A percentile compares a stretch with the other conserved stretches of the same genome.
phyloP scores from a whole-genome alignment of 1,140 invertebrate species.

The Calliopsis andreniformis region DNA sequence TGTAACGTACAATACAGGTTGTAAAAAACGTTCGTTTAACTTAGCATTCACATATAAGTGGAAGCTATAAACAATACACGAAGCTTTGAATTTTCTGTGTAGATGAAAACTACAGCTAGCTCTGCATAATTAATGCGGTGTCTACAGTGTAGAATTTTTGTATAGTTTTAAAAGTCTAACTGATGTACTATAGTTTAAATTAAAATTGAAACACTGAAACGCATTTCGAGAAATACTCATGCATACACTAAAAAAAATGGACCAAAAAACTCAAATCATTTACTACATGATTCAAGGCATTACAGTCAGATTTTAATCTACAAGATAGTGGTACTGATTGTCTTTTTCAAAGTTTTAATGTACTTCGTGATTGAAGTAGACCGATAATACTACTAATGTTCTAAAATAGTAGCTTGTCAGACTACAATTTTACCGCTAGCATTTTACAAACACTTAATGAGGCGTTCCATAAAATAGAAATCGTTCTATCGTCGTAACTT shows the following conservation, averaged over 20 bases:
- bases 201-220: background rate
- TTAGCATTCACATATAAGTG: too few species aligned
- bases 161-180: too few species aligned
- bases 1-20: too few species aligned
- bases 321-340: background rate
- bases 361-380: conserved; percentile 19
- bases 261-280: conserved; percentile 49
- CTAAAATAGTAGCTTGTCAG: conserved; percentile 34
- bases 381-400: conserved; percentile 11
- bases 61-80: too few species aligned
- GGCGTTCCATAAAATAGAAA: conserved; percentile 15
- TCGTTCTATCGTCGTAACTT: conserved; percentile 4
- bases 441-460: conserved; percentile 16
- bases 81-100: too few species aligned
- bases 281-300: conserved; percentile 8
- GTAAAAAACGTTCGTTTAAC: too few species aligned
- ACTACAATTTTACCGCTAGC: conserved; percentile 51
- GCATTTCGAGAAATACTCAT: conserved; percentile 11
- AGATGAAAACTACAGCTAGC: too few species aligned
- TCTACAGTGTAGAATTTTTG: too few species aligned
- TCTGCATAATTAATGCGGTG: too few species aligned
- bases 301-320: conserved; percentile 4
- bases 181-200: background rate
- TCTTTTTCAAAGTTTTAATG: conserved; percentile 30
- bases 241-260: conserved; percentile 40